phyloP scores from a whole-genome alignment of 2,797 vertebrate species.

The Epinephelus awoara region DNA sequence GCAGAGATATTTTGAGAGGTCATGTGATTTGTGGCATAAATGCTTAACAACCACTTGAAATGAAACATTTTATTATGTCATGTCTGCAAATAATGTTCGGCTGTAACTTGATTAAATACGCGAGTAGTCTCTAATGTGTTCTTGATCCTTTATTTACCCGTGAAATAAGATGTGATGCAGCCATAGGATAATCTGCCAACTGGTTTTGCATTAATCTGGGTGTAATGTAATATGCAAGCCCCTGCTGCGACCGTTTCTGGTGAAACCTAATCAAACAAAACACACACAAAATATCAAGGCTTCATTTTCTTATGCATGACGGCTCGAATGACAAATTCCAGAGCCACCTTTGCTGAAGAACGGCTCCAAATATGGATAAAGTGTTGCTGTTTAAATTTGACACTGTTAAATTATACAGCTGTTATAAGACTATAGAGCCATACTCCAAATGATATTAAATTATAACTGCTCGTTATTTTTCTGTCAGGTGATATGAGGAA shows the following conservation, averaged over 20 bases:
- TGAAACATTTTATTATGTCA: slow-evolving; percentile 78
- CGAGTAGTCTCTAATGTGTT: slow-evolving; percentile 63
- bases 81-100: slow-evolving; percentile 65
- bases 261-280: slow-evolving; percentile 53
- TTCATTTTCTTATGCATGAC: slow-evolving; percentile 31
- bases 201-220: slow-evolving; percentile 63
- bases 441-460: slow-evolving; percentile 10
- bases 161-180: slow-evolving; percentile 77
- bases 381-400: slow-evolving; percentile 6
- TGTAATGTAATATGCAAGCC: slow-evolving; percentile 51
- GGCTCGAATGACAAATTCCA: slow-evolving; percentile 3
- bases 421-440: background rate
- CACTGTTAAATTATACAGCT: background rate
- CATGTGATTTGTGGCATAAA: slow-evolving; percentile 78
- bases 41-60: slow-evolving; percentile 78
- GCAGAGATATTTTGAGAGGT: slow-evolving; percentile 79
- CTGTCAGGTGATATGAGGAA: background rate
- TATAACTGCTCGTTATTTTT: slow-evolving; percentile 1
- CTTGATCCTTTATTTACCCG: slow-evolving; percentile 76
- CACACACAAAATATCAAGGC: slow-evolving; percentile 11
- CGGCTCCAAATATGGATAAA: background rate
- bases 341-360: background rate
- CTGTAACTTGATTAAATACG: slow-evolving; percentile 68
- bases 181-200: slow-evolving; percentile 67
- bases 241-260: slow-evolving; percentile 56